Percentiles rank a stretch among this genome's conserved stretches.
Conservation (phyloP, 2,888 invertebrate genomes). For the Sphecodes monilicornis region DNA sequence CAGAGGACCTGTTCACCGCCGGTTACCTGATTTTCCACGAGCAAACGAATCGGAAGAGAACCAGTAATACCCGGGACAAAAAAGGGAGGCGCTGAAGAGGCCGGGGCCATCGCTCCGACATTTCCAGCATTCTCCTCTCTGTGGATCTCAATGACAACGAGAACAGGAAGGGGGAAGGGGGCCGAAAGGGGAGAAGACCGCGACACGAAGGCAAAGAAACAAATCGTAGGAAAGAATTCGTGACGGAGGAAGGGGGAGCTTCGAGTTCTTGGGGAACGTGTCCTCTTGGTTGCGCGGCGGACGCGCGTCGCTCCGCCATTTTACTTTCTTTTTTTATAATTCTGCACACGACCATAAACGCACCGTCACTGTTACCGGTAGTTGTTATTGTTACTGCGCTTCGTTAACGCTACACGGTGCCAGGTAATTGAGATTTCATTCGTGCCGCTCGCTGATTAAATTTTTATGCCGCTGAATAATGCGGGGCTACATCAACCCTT, state of each 20-base stretch:
- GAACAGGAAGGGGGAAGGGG: not conserved
- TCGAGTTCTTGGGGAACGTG: not conserved
- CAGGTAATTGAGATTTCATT: not conserved
- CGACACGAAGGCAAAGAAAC: conserved; percentile 41
- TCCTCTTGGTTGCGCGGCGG: not conserved
- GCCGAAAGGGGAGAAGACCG: not conserved
- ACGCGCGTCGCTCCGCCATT: not conserved
- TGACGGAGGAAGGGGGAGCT: conserved; percentile 13
- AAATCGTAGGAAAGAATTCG: conserved; percentile 52
- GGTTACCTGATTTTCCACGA: conserved; percentile 26
- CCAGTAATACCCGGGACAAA: conserved; percentile 28
- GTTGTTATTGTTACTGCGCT: not conserved
- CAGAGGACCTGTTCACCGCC: conserved; percentile 14
- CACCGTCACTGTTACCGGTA: not conserved
- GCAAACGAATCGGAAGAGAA: conserved; percentile 16
- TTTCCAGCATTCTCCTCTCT: conserved; percentile 21
- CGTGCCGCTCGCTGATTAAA: not conserved
- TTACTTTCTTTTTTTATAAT: not conserved
- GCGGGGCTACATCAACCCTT: not conserved
- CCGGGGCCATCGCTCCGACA: conserved; percentile 16
- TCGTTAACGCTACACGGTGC: not conserved
- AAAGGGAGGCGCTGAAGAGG: conserved; percentile 12
- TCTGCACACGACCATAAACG: not conserved
- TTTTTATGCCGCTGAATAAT: conserved; percentile 2
- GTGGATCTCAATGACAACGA: conserved; percentile 15